Base-by-base conservation (phyloP, 2,113 vertebrate genomes). In the Tachysurus fulvidraco region DNA sequence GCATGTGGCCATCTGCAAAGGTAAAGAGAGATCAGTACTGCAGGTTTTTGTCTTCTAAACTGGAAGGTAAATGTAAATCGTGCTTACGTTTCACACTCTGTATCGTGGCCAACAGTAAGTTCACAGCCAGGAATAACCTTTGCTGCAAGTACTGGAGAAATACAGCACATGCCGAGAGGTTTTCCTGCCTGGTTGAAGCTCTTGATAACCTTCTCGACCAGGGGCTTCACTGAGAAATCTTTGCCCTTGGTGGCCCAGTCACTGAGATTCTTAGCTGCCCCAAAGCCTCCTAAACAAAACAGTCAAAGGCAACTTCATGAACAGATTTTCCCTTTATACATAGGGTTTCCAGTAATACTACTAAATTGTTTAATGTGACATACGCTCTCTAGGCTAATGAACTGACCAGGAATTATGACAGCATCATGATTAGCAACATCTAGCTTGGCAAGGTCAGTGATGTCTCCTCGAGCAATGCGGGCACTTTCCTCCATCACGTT, bases 231-330 rank as follows among this genome's bases (percentile, higher is more conserved):
- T 0, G 88, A 92, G 90, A 92, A 97, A 76, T 96, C 91, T 88
- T 96, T 97, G 36, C 95, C 96, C 65, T 97, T 93, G 2, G 94
- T 94, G 30, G 96, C 97, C 96, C 96, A 97, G 86, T 96, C 93
- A 65, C 94, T 93, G 92, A 99, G 92, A 93, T 99, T 99, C 93
- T 99, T 99, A 64, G 97, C 97, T 50, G 96, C 98, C 25, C 98
- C 97, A 2, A 98, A 99, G 4, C 97, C 98, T 74, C 95, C 96
- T 96, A 19, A 23, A 88, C 1, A 41, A 76, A 50, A 64, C 30
- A 83, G 73, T 54, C 8, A 17, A n/a, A 7, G 12, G 13, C 4
- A 23, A 86, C 8, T 36, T 36, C 14, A 21, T 65, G 14, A 83
- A 28, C 7, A 36, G 5, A 5, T 17, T 65, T 83, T 83, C 50